These are phyloP conservation scores for Drosophila algonquin DNA, from an alignment of 2,888 invertebrate genomes.

Conservation along the genomic window DNA sequence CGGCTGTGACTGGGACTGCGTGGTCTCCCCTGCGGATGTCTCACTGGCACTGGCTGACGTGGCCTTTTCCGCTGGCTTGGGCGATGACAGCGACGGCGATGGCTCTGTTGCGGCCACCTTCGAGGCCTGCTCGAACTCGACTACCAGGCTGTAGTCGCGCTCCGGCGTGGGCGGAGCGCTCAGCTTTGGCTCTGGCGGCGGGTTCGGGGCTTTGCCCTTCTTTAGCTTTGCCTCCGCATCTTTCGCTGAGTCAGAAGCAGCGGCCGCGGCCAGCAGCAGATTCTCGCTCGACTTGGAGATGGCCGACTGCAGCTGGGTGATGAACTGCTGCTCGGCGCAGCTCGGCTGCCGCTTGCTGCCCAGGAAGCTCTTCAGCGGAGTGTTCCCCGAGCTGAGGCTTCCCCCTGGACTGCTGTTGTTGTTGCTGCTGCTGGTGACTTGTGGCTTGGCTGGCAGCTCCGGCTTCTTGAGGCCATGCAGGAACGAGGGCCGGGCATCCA, in stretches of 20 bases:
- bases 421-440: constrained; percentile 67
- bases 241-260: constrained; percentile 18
- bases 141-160: constrained; percentile 78
- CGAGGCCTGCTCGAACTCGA: constrained; percentile 72
- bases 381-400: constrained; percentile 57
- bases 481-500: constrained; percentile 88
- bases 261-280: constrained; percentile 62
- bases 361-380: constrained; percentile 85
- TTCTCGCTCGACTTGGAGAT: constrained; percentile 81
- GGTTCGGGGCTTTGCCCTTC: constrained; percentile 91
- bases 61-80: constrained; percentile 25
- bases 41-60: constrained; percentile 25
- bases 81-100: not conserved
- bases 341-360: constrained; percentile 84
- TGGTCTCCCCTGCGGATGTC: constrained; percentile 16
- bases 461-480: constrained; percentile 89
- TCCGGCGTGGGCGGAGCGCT: constrained; percentile 83
- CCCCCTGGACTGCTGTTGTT: constrained; percentile 19
- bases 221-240: constrained; percentile 83
- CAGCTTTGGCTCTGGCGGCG: constrained; percentile 84
- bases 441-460: constrained; percentile 89
- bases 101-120: constrained; percentile 37
- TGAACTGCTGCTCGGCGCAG: constrained; percentile 84
- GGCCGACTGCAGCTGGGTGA: constrained; percentile 85
- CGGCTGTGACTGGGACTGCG: constrained; percentile 20